These are phyloP conservation scores for Platanista minor DNA, from an alignment of 2,113 vertebrate species.

Conservation along the genomic window DNA sequence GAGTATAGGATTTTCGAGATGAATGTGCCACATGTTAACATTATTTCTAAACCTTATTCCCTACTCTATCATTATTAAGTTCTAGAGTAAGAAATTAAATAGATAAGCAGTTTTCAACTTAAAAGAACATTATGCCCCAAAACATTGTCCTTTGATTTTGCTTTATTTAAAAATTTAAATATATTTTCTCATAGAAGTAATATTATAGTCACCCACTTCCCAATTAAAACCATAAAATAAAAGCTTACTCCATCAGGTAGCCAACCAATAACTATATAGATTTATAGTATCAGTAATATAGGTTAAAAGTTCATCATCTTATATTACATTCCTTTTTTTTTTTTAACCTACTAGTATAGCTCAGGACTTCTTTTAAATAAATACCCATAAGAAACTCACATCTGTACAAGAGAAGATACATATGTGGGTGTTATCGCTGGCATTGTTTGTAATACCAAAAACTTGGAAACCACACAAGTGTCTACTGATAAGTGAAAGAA, in stretches of 20 bases:
- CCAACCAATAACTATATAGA: neutral
- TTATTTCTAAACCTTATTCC: neutral
- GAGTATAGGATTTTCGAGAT: conserved; percentile 24
- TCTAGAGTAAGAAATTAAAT: neutral
- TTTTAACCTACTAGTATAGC: neutral
- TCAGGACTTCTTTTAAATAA: neutral
- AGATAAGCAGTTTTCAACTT: neutral
- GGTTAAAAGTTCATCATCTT: neutral
- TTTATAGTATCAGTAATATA: neutral
- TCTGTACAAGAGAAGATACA: neutral
- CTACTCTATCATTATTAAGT: neutral
- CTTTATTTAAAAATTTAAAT: conserved; percentile 15
- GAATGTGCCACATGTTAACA: neutral
- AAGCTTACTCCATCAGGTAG: neutral
- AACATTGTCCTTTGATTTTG: neutral
- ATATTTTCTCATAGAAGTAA: neutral
- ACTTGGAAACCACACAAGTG: neutral
- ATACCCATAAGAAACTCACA: neutral
- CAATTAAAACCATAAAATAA: neutral
- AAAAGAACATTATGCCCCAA: neutral
- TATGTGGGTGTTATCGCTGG: neutral
- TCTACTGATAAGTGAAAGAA: neutral
- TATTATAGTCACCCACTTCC: neutral
- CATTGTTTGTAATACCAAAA: neutral
- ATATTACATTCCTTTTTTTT: neutral